A percentile compares a stretch with the other conserved stretches of the same genome.
Evolutionary conservation across 2,797 vertebrate genomes (phyloP).

Genomic region (Siniperca obscura): DNA sequence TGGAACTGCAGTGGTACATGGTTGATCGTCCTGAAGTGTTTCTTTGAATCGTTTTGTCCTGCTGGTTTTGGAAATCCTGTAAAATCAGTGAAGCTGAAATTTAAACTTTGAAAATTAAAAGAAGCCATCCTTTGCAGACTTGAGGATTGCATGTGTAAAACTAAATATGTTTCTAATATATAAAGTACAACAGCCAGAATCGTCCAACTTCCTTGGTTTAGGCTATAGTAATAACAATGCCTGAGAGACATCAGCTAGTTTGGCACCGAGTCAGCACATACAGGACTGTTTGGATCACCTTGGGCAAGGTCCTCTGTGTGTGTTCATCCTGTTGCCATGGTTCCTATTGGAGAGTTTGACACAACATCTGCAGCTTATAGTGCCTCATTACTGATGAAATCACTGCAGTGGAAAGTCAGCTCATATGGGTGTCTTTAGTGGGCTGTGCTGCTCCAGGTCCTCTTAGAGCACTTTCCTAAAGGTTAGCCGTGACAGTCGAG

Average conservation of each 20-base stretch:
- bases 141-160: conserved; percentile 49
- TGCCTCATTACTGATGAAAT: conserved; percentile 85
- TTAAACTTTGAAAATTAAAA: conserved; percentile 60
- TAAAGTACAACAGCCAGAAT: conserved; percentile 40
- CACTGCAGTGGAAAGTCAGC: conserved; percentile 83
- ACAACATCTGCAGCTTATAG: conserved; percentile 86
- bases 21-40: conserved; percentile 41
- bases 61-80: conserved; percentile 60
- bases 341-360: conserved; percentile 76
- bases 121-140: conserved; percentile 44
- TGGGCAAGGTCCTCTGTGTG: conserved; percentile 77
- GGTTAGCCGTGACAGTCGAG: conserved; percentile 78
- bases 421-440: conserved; percentile 82
- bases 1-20: conserved; percentile 41
- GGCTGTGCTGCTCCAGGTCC: conserved; percentile 75
- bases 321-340: conserved; percentile 81
- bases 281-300: conserved; percentile 82
- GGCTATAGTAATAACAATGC: conserved; percentile 69
- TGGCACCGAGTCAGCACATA: conserved; percentile 76
- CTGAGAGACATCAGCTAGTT: conserved; percentile 64
- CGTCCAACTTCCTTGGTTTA: conserved; percentile 39
- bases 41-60: conserved; percentile 57
- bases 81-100: conserved; percentile 51
- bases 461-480: conserved; percentile 68
- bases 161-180: conserved; percentile 67